phyloP scores from a whole-genome alignment of 2,888 invertebrate species.

The Osmoderma eremita region DNA sequence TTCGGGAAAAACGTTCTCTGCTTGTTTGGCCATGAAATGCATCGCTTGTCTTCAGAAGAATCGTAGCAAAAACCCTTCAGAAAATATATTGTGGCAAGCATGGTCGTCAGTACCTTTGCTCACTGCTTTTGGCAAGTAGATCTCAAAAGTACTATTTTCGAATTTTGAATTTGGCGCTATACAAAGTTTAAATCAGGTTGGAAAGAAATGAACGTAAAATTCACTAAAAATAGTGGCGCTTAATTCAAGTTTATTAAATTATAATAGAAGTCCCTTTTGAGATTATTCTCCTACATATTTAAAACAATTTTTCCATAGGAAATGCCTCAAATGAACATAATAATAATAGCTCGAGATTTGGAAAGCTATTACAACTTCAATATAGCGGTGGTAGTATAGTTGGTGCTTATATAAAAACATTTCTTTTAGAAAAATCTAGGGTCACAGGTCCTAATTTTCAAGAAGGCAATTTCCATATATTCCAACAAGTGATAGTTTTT shows the following conservation, averaged over 20 bases:
- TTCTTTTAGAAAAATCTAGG: constrained; percentile 62
- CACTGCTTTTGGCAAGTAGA: constrained; percentile 53
- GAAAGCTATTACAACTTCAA: constrained; percentile 60
- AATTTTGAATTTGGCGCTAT: not conserved
- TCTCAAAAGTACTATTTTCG: not conserved
- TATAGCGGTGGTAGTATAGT: constrained; percentile 55
- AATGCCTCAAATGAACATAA: constrained; percentile 62
- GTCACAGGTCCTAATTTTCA: constrained; percentile 56
- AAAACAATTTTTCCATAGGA: constrained; percentile 57
- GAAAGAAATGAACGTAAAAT: not conserved
- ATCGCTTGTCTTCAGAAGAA: constrained; percentile 52
- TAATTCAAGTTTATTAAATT: too few species aligned
- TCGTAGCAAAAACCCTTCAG: constrained; percentile 33
- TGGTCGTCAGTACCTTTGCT: constrained; percentile 50
- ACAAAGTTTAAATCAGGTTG: not conserved
- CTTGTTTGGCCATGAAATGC: constrained; percentile 59
- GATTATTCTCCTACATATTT: constrained; percentile 40
- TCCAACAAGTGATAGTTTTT: constrained; percentile 56
- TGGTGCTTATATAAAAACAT: constrained; percentile 61
- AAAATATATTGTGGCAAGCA: constrained; percentile 47
- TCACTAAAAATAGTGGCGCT: not conserved
- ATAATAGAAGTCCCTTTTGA: too few species aligned
- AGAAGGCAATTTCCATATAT: constrained; percentile 62
- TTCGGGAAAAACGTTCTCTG: constrained; percentile 63
- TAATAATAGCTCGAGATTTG: constrained; percentile 62